Evolutionary conservation across 2,797 vertebrate genomes (phyloP).

Genomic region (Myotis myotis): DNA sequence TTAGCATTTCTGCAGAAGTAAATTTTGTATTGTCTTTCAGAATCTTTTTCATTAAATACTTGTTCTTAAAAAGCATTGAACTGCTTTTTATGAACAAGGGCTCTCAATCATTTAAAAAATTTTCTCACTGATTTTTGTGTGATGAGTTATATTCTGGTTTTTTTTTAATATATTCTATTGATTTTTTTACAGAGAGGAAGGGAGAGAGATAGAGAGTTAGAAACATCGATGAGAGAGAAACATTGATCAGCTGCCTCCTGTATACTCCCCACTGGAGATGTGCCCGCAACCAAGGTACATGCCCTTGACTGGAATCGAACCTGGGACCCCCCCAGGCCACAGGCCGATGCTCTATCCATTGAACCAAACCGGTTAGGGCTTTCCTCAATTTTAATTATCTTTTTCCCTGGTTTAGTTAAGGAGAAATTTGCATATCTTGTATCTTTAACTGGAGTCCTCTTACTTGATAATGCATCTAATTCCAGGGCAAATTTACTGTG

Average conservation of each 20-base stretch:
- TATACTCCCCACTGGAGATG: too few relatives aligned
- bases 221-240: too few relatives aligned
- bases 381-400: neutral
- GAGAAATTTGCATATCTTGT: neutral
- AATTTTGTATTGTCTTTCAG: conserved; percentile 23
- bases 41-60: conserved; percentile 41
- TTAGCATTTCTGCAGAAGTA: neutral
- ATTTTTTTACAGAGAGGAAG: too few relatives aligned
- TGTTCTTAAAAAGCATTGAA: conserved; percentile 19
- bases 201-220: too few relatives aligned
- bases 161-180: too few relatives aligned
- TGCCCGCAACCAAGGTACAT: too few relatives aligned
- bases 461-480: conserved; percentile 29
- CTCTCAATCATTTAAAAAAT: neutral
- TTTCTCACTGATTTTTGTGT: neutral
- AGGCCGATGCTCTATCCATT: too few relatives aligned
- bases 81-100: conserved; percentile 39
- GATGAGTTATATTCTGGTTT: neutral
- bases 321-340: too few relatives aligned
- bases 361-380: too few relatives aligned
- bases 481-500: neutral
- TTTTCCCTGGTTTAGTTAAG: conserved; percentile 26
- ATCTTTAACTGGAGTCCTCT: conserved; percentile 20
- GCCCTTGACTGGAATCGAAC: too few relatives aligned
- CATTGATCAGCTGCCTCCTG: too few relatives aligned